Conservation (phyloP, 2,797 vertebrate species). For the Taenioides sp. region DNA sequence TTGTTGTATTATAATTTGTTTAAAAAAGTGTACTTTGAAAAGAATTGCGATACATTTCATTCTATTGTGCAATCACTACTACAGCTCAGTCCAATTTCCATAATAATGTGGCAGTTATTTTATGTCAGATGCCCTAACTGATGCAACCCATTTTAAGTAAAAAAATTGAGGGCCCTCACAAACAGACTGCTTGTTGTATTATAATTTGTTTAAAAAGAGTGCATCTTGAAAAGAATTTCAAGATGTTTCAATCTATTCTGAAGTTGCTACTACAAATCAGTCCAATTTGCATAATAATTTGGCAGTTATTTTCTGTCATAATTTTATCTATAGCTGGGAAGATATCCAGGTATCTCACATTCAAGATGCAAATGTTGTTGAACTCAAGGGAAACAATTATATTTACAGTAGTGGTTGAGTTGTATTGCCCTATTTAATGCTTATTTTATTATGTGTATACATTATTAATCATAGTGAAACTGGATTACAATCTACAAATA, state of each 20-base stretch:
- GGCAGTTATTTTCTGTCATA: neutral
- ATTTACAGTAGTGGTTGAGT: neutral
- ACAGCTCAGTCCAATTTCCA: neutral
- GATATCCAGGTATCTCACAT: neutral
- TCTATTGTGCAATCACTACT: no score
- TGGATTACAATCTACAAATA: neutral
- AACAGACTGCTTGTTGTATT: neutral
- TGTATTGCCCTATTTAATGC: neutral
- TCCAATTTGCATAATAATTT: neutral
- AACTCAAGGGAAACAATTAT: neutral
- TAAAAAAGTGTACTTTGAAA: no score
- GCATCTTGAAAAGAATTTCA: neutral
- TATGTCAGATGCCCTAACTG: neutral
- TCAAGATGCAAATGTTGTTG: neutral
- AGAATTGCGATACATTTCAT: no score
- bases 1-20: neutral
- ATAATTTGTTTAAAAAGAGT: neutral
- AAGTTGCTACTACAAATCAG: no score
- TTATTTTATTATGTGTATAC: constrained; percentile 2
- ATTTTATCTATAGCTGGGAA: neutral
- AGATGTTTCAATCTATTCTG: no score
- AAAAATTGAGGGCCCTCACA: neutral
- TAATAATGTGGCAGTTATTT: neutral
- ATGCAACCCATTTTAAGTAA: neutral
- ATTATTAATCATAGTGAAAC: neutral